A percentile compares a stretch with the other conserved stretches of the same genome.
Evolutionary conservation across 1,140 invertebrate genomes (phyloP).

Genomic region (Bombus waltoni): DNA sequence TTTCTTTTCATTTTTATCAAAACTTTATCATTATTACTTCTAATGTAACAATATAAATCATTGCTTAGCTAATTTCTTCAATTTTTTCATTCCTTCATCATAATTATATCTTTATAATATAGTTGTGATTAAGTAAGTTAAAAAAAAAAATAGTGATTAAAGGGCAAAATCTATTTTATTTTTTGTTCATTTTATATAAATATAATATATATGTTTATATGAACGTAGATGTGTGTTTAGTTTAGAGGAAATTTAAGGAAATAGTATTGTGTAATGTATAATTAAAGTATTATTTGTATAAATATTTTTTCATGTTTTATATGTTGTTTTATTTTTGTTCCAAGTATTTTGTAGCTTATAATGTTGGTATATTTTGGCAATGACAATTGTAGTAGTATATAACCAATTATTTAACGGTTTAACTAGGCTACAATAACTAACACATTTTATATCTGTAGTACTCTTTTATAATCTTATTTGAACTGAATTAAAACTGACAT

Average conservation of each 20-base stretch:
- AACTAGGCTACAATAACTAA: not conserved
- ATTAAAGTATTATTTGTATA: not conserved
- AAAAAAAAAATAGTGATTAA: not conserved
- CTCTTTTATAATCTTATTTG: not conserved
- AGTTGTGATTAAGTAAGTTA: not conserved
- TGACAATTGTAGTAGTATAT: not conserved
- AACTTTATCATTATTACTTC: not conserved
- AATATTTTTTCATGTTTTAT: not conserved
- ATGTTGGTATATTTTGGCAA: not conserved
- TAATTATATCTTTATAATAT: not conserved
- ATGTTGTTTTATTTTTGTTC: not conserved
- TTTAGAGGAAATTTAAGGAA: too few relatives aligned
- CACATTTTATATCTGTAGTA: not conserved
- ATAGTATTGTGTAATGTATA: not conserved
- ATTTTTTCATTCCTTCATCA: not conserved
- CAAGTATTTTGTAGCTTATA: not conserved
- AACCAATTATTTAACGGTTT: not conserved
- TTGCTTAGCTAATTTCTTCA: not conserved
- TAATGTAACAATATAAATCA: not conserved
- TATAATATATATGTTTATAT: too few relatives aligned
- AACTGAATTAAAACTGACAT: not conserved
- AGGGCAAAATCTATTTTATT: not conserved
- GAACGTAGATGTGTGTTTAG: not conserved
- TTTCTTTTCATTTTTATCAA: not conserved
- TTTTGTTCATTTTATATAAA: not conserved